Evolutionary conservation across 2,888 invertebrate species (phyloP), one percentile per base, ranked within the genome.

Genomic region (Physocephala rufipes): DNA sequence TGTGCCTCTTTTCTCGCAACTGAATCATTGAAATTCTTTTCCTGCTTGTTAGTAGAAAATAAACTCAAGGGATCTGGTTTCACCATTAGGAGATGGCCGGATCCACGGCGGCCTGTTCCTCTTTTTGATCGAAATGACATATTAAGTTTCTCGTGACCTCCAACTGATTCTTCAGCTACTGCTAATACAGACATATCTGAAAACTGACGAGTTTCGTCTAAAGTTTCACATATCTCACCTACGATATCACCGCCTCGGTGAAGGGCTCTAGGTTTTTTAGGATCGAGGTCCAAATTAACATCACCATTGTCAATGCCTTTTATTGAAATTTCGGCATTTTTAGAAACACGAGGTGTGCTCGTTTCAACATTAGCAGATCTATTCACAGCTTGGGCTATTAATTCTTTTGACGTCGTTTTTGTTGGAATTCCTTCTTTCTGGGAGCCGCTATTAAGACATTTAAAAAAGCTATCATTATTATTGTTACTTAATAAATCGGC

Each of bases 391-490:
- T 36, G 36, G 9, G 4, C n/a, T 53, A 51, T 71, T 55, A 66
- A 43, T 64, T 81, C 81, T 0, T 71, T 83, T 85, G 16, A 77
- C 77, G 63, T 82, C 0, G 75, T 62, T 28, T 79, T 78, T 36
- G 21, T 65, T 63, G 36, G 73, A 19, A n/a, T 16, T 2, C 16
- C 21, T 15, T 64, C 55, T 5, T n/a, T n/a, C n/a, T n/a, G n/a
- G n/a, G 75, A 5, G 47, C 21, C 58, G 59, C 21, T 63, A 9
- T 43, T 67, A 4, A 3, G 76, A 77, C 78, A 76, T 15, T 91
- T 91, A 78, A 92, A 92, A 79, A 92, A 92, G 84, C 90, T 91
- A 78, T 92, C 92, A 78, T 91, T 90, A 78, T 92, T 92, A 77
- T 91, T 89, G 78, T 91, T 91, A 79, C 91, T 91, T 0, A 84